phyloP scores from a whole-genome alignment of 1,140 invertebrate genomes.

The Hyles euphorbiae region DNA sequence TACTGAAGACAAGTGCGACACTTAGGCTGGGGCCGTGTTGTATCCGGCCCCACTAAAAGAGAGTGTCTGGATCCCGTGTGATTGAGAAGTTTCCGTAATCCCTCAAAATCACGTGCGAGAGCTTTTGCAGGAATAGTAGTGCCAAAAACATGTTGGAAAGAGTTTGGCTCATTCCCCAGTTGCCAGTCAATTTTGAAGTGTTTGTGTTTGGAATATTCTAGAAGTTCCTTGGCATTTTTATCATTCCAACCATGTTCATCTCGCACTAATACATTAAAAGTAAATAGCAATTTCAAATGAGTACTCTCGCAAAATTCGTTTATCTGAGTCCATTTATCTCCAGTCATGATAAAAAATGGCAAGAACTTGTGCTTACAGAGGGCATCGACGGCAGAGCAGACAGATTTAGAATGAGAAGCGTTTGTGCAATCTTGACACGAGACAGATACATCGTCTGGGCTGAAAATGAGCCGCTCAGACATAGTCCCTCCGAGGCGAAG shows the following conservation, averaged over 20 bases:
- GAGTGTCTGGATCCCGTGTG: constrained; percentile 75
- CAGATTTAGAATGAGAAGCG: constrained; percentile 27
- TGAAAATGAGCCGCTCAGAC: constrained; percentile 80
- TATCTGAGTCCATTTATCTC: constrained; percentile 76
- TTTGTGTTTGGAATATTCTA: constrained; percentile 76
- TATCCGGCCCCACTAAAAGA: constrained; percentile 80
- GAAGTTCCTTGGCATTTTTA: constrained; percentile 78
- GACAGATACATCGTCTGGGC: constrained; percentile 39
- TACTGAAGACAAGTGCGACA: constrained; percentile 75
- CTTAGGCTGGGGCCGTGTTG: constrained; percentile 74
- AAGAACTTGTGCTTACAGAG: constrained; percentile 57
- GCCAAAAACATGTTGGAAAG: constrained; percentile 80
- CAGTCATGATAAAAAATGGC: constrained; percentile 71
- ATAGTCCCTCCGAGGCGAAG: constrained; percentile 81
- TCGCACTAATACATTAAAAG: constrained; percentile 81
- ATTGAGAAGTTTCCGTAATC: constrained; percentile 75
- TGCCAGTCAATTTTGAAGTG: constrained; percentile 80
- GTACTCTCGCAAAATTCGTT: constrained; percentile 77
- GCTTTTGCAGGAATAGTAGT: constrained; percentile 73
- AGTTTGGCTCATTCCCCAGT: constrained; percentile 86
- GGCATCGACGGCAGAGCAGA: constrained; percentile 44
- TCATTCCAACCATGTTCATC: constrained; percentile 79
- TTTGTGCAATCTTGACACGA: constrained; percentile 44
- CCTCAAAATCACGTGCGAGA: constrained; percentile 79
- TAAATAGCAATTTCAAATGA: constrained; percentile 79